These are phyloP conservation scores for Sesamia inferens DNA, from an alignment of 2,888 invertebrate genomes.

Conservation along the genomic window DNA sequence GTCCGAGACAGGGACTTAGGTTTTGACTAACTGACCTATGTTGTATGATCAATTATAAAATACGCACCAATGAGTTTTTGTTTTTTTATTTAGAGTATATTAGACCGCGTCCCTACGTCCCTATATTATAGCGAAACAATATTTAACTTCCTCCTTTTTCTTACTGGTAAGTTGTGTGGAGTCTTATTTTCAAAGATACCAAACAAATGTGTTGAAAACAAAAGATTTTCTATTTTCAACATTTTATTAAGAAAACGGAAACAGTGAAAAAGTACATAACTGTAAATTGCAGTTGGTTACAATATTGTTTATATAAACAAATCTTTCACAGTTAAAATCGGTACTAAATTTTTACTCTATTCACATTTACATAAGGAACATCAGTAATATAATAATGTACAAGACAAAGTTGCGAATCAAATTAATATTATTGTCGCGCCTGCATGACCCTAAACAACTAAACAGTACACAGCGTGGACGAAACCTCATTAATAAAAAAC, in stretches of 20 bases:
- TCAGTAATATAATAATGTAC: constrained; percentile 55
- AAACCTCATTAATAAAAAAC: constrained; percentile 16
- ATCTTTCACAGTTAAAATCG: constrained; percentile 83
- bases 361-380: constrained; percentile 65
- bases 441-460: constrained; percentile 27
- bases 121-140: too few relatives aligned
- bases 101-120: too few relatives aligned
- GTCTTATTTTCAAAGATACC: not conserved
- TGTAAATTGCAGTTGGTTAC: constrained; percentile 89
- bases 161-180: not conserved
- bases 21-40: too few relatives aligned
- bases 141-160: not conserved
- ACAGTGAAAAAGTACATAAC: constrained; percentile 90
- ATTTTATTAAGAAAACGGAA: constrained; percentile 90
- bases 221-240: constrained; percentile 82
- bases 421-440: constrained; percentile 41
- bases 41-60: too few relatives aligned
- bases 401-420: constrained; percentile 45
- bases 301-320: constrained; percentile 86
- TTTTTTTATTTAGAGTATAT: too few relatives aligned
- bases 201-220: constrained; percentile 28
- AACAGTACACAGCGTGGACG: constrained; percentile 36
- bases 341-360: constrained; percentile 82
- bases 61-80: too few relatives aligned
- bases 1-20: too few relatives aligned